Base-by-base conservation (phyloP, 64 coral and sea anemone species). In the Montipora efflorescens region DNA sequence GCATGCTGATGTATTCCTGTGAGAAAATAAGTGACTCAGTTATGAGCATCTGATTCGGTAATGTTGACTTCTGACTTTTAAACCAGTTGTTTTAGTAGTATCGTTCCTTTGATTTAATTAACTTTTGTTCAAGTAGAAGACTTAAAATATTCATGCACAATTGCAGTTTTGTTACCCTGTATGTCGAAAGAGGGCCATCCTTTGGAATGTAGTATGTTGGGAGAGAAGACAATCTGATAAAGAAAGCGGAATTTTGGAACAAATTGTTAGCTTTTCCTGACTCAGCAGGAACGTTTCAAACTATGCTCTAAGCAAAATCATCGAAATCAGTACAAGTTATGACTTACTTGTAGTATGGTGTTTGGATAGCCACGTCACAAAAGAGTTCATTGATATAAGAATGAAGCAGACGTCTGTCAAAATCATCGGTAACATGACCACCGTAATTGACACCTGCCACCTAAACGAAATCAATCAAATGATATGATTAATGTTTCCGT, bases 371-470 rank as follows among this genome's bases (percentile, higher is more conserved):
- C 16, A 82, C 79, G 67, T 99, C 98, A 44, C 89, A 92, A 49
- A 99, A 99, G 15, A 90, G 89, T 73, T 99, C 98, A 77, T 99
- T 99, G 83, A 99, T 96, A 59, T 99, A 99, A 1, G 98, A 94
- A 79, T 95, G 87, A 19, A 99, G 90, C 14, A 99, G 69, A 53
- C 95, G 92, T 43, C 98, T 90, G 89, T 99, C 98, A 94, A 96
- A 99, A 47, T 99, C 98, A 84, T 99, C 98, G 14, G 98, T 99
- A 79, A 99, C 98, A 72, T 99, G 98, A 90, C 98, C 98, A 69
- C 98, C 98, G 67, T 99, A 99, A 86, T 99, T 99, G 5, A 99
- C 98, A 71, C 98, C 98, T 74, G 98, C 98, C 58, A 99, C 92
- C 98, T 99, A 84, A 43, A 93, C 16, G 64, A 48, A 3, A 6